Percentiles rank a stretch among this genome's conserved stretches.
These are phyloP conservation scores for Thera obeliscata DNA, from an alignment of 2,888 invertebrate species.

Conservation along the genomic window DNA sequence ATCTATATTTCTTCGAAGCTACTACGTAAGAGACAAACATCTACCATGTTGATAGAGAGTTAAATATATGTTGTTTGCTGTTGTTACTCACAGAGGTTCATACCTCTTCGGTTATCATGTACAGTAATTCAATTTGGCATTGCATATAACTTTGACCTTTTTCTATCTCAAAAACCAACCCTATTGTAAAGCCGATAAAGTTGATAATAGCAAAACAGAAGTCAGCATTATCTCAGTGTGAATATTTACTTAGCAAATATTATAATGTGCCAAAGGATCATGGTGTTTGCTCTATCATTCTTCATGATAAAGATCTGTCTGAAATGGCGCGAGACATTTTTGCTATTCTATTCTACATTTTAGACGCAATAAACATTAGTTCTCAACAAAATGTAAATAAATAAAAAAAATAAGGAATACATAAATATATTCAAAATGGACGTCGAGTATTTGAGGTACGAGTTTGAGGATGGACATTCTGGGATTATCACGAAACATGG, in stretches of 20 bases:
- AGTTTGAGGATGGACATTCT: constrained; percentile 65
- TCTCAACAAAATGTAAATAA: neutral
- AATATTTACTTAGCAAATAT: constrained; percentile 26
- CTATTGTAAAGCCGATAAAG: neutral
- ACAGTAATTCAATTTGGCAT: constrained; percentile 34
- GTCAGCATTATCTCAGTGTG: constrained; percentile 14
- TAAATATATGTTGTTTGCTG: constrained; percentile 24
- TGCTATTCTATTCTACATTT: constrained; percentile 28
- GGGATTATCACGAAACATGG: constrained; percentile 68
- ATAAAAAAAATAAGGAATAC: no score
- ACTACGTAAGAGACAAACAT: neutral
- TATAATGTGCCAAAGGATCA: constrained; percentile 37
- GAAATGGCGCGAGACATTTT: constrained; percentile 34
- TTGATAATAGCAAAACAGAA: constrained; percentile 3
- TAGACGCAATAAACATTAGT: constrained; percentile 24
- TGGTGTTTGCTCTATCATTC: constrained; percentile 27
- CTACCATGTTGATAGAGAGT: neutral
- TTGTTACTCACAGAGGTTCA: constrained; percentile 14
- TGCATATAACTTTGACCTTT: constrained; percentile 23
- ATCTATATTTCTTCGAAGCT: neutral
- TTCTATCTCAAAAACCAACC: neutral
- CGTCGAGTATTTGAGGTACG: constrained; percentile 66
- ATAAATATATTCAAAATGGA: constrained; percentile 55
- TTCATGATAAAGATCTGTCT: constrained; percentile 36
- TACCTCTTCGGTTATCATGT: constrained; percentile 22